Evolutionary conservation across 2,113 vertebrate genomes (phyloP).

Genomic region (Psephotus haematonotus): DNA sequence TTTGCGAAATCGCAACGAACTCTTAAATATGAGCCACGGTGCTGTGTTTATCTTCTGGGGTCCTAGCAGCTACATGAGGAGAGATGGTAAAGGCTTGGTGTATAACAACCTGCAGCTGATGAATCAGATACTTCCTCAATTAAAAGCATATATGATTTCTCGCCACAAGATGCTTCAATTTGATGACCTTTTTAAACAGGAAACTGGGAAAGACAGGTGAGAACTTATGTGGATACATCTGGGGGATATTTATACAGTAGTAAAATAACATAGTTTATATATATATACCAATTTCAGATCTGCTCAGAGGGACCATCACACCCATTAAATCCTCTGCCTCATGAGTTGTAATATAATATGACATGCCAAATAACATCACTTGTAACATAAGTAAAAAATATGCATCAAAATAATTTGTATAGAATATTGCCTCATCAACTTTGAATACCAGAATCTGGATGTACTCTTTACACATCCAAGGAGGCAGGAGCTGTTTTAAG

Average conservation of each 20-base stretch:
- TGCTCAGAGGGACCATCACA: not conserved
- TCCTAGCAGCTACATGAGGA: conserved; percentile 96
- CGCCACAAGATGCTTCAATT: conserved; percentile 98
- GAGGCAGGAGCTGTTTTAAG: conserved; percentile 42
- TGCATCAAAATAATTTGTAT: not conserved
- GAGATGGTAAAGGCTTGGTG: conserved; percentile 92
- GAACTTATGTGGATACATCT: not conserved
- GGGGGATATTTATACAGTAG: not conserved
- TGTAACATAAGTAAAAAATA: conserved; percentile 5
- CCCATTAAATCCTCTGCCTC: conserved; percentile 13
- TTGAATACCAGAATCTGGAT: not conserved
- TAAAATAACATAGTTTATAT: not conserved
- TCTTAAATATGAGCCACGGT: conserved; percentile 92
- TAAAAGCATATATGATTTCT: conserved; percentile 93
- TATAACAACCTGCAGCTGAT: conserved; percentile 97
- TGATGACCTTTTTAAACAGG: conserved; percentile 94
- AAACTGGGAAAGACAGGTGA: conserved; percentile 98
- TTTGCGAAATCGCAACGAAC: conserved; percentile 86
- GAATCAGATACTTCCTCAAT: conserved; percentile 90
- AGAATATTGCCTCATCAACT: not conserved
- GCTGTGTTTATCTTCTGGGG: conserved; percentile 98
- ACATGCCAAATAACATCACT: conserved; percentile 9
- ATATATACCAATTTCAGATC: not conserved
- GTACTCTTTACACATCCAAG: not conserved
- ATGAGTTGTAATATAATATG: not conserved